Conservation (phyloP, 2,113 vertebrate genomes). For the Gymnobelideus leadbeateri region DNA sequence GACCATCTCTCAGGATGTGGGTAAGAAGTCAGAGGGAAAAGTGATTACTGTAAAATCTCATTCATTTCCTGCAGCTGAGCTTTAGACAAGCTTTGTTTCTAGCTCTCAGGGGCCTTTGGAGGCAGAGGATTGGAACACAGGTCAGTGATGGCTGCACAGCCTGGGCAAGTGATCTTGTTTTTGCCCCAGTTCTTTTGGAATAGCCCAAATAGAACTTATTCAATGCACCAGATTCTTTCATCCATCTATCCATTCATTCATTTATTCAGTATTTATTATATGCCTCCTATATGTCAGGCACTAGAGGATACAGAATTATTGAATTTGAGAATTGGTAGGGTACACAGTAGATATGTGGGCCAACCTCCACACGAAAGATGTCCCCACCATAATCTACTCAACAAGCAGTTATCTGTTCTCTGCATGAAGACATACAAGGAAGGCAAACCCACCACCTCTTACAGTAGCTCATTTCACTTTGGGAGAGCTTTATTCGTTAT, state of each 20-base stretch:
- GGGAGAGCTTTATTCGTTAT: background rate
- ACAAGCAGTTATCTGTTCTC: background rate
- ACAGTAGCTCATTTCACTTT: background rate
- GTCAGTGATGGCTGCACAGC: background rate
- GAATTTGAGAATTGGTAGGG: background rate
- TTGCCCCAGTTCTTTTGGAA: background rate
- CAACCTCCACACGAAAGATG: background rate
- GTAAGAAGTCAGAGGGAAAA: background rate
- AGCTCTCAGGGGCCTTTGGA: background rate
- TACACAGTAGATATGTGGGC: background rate
- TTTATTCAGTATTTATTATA: background rate
- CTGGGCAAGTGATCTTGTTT: background rate
- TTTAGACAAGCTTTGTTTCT: constrained; percentile 34
- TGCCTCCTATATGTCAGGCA: background rate
- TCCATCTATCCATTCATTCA: background rate
- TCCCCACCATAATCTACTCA: background rate
- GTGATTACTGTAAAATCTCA: constrained; percentile 33
- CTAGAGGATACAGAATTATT: background rate
- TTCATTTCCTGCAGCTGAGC: constrained; percentile 49
- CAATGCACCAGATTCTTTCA: background rate
- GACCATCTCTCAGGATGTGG: background rate
- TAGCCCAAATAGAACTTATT: background rate
- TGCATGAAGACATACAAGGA: background rate
- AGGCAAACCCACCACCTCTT: background rate
- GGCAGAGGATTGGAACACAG: background rate